Evolutionary conservation across 2,888 invertebrate species (phyloP).

Genomic region (Myathropa florea): DNA sequence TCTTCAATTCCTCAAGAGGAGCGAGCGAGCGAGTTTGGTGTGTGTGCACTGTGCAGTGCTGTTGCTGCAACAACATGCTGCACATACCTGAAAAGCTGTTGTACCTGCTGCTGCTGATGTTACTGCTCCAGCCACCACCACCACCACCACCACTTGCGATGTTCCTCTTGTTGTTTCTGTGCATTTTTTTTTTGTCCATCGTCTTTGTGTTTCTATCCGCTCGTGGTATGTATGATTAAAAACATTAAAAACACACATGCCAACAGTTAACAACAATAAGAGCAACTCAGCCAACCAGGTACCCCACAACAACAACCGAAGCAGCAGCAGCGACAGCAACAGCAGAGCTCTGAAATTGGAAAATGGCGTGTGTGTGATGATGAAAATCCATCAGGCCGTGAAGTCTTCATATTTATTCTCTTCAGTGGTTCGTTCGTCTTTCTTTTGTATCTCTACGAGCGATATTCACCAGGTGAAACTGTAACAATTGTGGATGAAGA

Average conservation of each 20-base stretch:
- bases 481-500: constrained; percentile 51
- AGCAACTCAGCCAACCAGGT: constrained; percentile 65
- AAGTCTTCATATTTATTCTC: constrained; percentile 52
- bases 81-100: constrained; percentile 68
- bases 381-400: constrained; percentile 65
- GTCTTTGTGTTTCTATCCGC: constrained; percentile 18
- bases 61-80: constrained; percentile 65
- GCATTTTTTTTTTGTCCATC: constrained; percentile 14
- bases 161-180: constrained; percentile 27
- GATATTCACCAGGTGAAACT: constrained; percentile 62
- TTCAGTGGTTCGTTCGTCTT: constrained; percentile 11
- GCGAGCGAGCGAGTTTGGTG: constrained; percentile 13
- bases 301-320: constrained; percentile 22
- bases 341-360: constrained; percentile 54
- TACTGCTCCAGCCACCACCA: neutral
- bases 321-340: constrained; percentile 18
- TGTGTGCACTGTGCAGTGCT: constrained; percentile 40
- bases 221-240: constrained; percentile 55
- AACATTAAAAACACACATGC: constrained; percentile 70
- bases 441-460: constrained; percentile 6
- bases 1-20: constrained; percentile 33
- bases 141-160: constrained; percentile 8
- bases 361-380: constrained; percentile 60
- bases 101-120: constrained; percentile 60
- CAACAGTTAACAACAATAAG: constrained; percentile 68